A percentile compares a stretch with the other conserved stretches of the same genome.
Evolutionary conservation across 2,113 vertebrate species (phyloP).

Genomic region (Nothoprocta perdicaria): DNA sequence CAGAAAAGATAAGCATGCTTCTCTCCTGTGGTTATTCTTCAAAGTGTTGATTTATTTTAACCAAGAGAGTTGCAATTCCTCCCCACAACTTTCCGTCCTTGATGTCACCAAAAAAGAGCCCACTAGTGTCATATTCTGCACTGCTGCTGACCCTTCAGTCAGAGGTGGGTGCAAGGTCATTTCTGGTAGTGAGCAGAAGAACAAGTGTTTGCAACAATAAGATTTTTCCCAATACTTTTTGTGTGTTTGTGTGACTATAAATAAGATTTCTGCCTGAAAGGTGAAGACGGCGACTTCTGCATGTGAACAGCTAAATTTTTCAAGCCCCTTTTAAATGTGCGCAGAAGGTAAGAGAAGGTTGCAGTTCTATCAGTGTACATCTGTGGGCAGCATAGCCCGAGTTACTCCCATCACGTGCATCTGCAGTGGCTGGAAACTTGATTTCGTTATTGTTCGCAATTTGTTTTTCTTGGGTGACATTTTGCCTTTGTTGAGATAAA

Average conservation of each 20-base stretch:
- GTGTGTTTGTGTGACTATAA: neutral
- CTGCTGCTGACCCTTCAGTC: fast-evolving
- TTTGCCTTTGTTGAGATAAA: conserved; percentile 21
- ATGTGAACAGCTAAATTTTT: neutral
- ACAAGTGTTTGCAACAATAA: neutral
- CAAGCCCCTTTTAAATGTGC: neutral
- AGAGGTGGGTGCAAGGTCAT: neutral
- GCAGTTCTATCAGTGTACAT: neutral
- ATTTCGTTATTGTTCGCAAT: neutral
- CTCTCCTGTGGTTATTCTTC: neutral
- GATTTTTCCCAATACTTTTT: neutral
- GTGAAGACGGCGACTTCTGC: neutral
- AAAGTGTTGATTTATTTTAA: neutral
- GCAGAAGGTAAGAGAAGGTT: neutral
- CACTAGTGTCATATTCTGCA: neutral
- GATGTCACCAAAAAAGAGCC: neutral
- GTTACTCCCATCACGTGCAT: neutral
- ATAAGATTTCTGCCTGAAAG: neutral
- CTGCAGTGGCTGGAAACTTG: neutral
- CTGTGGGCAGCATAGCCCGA: neutral
- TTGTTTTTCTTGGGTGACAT: conserved; percentile 78
- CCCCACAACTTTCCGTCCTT: neutral
- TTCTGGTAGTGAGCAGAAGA: neutral
- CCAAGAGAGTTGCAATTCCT: neutral
- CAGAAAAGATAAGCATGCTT: neutral